A percentile compares a stretch with the other conserved stretches of the same genome.
phyloP scores from a whole-genome alignment of 2,888 invertebrate genomes.

The Habroteleia sp. region DNA sequence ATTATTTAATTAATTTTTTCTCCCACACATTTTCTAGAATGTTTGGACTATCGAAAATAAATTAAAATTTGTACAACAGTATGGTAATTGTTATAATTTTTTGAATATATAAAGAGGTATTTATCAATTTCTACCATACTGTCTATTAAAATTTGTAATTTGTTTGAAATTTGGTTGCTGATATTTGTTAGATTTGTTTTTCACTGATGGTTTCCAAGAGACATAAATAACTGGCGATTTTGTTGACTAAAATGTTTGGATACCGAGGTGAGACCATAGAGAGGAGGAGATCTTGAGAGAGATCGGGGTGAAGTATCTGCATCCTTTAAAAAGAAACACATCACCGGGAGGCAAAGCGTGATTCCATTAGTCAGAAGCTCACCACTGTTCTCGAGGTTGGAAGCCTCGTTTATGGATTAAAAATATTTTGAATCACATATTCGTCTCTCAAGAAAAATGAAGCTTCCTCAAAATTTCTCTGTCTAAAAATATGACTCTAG shows the following conservation, averaged over 20 bases:
- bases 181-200: conserved; percentile 7
- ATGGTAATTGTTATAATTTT: too few species aligned
- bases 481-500: too few species aligned
- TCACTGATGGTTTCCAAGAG: conserved; percentile 1
- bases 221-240: conserved; percentile 17
- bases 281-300: conserved; percentile 44
- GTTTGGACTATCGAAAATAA: too few species aligned
- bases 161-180: not conserved
- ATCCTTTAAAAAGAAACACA: conserved; percentile 65
- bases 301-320: conserved; percentile 41
- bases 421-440: conserved; percentile 43
- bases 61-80: too few species aligned
- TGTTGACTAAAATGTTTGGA: conserved; percentile 38
- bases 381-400: conserved; percentile 69
- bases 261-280: conserved; percentile 60
- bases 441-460: conserved; percentile 28
- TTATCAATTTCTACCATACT: too few species aligned
- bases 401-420: conserved; percentile 67
- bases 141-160: too few species aligned
- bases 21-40: too few species aligned
- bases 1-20: too few species aligned
- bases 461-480: conserved; percentile 36
- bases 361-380: conserved; percentile 77
- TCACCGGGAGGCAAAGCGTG: conserved; percentile 74
- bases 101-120: too few species aligned